phyloP scores from a whole-genome alignment of 2,888 invertebrate genomes.

The Calameuta filiformis region DNA sequence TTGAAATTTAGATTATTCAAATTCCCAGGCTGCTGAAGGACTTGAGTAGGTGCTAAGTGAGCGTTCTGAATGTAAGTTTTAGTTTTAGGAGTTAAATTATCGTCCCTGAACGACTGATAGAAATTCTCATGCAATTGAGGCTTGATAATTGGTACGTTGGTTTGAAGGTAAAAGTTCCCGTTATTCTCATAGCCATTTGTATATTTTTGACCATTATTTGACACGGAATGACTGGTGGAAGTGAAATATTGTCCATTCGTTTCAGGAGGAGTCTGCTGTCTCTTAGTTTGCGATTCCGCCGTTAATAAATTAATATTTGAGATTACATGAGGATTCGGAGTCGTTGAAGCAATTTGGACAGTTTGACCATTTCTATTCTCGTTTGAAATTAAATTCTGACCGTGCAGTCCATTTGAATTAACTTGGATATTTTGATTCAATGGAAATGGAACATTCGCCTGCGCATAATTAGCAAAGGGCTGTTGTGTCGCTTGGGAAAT shows the following conservation, averaged over 20 bases:
- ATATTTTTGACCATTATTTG: constrained; percentile 29
- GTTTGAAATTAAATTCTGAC: constrained; percentile 40
- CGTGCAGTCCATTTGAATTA: constrained; percentile 47
- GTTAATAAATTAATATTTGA: constrained; percentile 28
- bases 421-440: constrained; percentile 46
- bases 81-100: constrained; percentile 17
- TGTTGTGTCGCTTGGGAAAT: constrained; percentile 48
- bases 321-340: constrained; percentile 25
- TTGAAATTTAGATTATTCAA: constrained; percentile 31
- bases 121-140: constrained; percentile 32
- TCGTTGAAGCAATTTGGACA: constrained; percentile 22
- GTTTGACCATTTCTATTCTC: constrained; percentile 17
- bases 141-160: constrained; percentile 31
- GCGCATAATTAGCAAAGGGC: constrained; percentile 37
- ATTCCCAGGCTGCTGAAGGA: constrained; percentile 42
- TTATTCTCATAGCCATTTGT: constrained; percentile 18
- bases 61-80: constrained; percentile 40
- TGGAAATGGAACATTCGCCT: constrained; percentile 14
- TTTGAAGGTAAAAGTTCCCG: constrained; percentile 30
- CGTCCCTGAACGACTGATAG: constrained; percentile 29
- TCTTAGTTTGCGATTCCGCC: constrained; percentile 35
- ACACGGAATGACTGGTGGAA: constrained; percentile 50
- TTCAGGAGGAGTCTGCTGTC: constrained; percentile 15
- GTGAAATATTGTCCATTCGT: constrained; percentile 45
- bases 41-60: constrained; percentile 44